phyloP scores from a whole-genome alignment of 2,797 vertebrate species.

The Pipistrellus pipistrellus region DNA sequence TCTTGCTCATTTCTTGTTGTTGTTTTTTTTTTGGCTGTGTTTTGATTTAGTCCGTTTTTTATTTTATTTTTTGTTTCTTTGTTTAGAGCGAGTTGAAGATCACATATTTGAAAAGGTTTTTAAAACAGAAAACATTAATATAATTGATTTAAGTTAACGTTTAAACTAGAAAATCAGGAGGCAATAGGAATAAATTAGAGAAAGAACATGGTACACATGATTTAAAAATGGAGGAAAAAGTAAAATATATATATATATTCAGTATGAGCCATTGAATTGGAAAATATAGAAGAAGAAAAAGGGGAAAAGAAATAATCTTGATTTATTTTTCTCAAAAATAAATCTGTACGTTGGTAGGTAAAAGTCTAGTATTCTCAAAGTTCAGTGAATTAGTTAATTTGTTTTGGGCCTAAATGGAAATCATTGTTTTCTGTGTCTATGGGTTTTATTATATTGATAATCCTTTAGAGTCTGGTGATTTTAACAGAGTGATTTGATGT shows the following conservation, averaged over 20 bases:
- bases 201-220: not conserved
- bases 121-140: constrained; percentile 52
- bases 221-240: not conserved
- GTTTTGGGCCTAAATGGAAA: constrained; percentile 55
- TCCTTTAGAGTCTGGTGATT: constrained; percentile 12
- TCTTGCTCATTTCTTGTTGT: constrained; percentile 59
- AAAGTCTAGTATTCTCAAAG: not conserved
- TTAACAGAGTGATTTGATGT: constrained; percentile 1
- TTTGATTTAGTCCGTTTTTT: not conserved
- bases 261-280: not conserved
- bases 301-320: not conserved
- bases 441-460: not conserved
- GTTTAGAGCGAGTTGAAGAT: not conserved
- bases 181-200: not conserved
- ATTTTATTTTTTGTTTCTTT: not conserved
- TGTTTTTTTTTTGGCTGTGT: not conserved
- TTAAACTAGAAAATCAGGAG: constrained; percentile 15
- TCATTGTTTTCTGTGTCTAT: not conserved
- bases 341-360: not conserved
- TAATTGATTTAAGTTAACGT: not conserved
- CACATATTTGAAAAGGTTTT: constrained; percentile 49
- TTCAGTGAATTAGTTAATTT: not conserved
- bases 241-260: not conserved
- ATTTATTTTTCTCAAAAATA: not conserved
- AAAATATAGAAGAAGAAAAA: not conserved